Evolutionary conservation across 2,797 vertebrate genomes (phyloP).

Genomic region (Melanotaenia trifasciata): DNA sequence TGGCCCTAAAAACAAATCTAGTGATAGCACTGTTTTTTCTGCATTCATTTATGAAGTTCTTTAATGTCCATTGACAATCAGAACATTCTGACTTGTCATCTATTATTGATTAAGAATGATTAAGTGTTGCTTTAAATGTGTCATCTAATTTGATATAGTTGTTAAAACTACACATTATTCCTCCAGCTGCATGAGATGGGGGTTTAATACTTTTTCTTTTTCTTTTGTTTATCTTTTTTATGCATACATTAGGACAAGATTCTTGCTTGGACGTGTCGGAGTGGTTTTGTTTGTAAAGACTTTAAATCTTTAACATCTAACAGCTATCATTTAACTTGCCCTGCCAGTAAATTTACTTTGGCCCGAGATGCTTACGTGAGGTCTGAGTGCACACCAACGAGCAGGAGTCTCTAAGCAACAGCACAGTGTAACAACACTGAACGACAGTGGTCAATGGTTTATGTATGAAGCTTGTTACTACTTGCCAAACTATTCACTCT

Average conservation of each 20-base stretch:
- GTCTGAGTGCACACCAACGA: conserved; percentile 5
- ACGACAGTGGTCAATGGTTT: conserved; percentile 1
- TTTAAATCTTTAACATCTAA: not conserved
- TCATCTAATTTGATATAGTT: no score
- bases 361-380: conserved; percentile 9
- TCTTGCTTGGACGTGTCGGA: not conserved
- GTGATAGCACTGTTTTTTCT: not conserved
- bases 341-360: conserved; percentile 22
- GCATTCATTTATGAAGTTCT: no score
- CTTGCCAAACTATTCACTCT: conserved; percentile 52
- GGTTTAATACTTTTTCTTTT: not conserved
- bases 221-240: not conserved
- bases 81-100: no score
- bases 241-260: not conserved
- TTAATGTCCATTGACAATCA: no score
- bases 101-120: no score
- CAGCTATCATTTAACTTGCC: not conserved
- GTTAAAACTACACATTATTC: not conserved
- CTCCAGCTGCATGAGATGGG: not conserved
- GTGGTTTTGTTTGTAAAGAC: not conserved
- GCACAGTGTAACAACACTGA: conserved; percentile 3
- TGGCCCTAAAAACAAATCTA: not conserved
- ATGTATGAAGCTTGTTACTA: conserved; percentile 44
- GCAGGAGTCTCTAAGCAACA: conserved; percentile 37
- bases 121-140: no score